Evolutionary conservation across 2,888 invertebrate genomes (phyloP), one percentile per base, ranked within the genome.

Genomic region (Catocala nupta): DNA sequence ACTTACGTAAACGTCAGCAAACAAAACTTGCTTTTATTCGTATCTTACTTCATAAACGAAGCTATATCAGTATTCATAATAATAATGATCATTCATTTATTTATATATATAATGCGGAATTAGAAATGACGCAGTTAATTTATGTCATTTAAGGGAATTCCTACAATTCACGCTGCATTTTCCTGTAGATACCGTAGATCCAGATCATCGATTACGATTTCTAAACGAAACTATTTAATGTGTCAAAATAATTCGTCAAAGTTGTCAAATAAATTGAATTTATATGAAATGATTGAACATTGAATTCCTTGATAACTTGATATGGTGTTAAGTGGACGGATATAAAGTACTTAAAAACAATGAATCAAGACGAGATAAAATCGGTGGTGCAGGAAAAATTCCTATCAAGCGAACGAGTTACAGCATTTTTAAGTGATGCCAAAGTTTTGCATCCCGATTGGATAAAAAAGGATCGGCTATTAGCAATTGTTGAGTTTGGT

Each of bases 341-440:
- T 66, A 68, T 63, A 71, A 64, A 68, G 58, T 54, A 55, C 51
- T 75, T 61, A 81, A 80, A 75, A 78, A 90, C 84, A 84, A 94
- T 94, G 94, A 93, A 93, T 86, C 90, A 92, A 85, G 93, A 93
- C 65, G 93, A 93, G 64, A 90, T 93, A 71, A 91, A 90, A 81
- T 86, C 87, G 55, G 92, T 94, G 70, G 92, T 93, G 63, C 94
- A 94, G 78, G 94, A 94, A 74, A 94, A 94, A 79, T 94, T 94
- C 71, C 85, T 93, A 59, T 90, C 91, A 25, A 94, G 93, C 75
- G 94, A 94, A 77, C 85, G 85, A 65, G 94, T 94, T 25, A 91
- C 93, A 45, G 92, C 93, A 34, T 90, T 94, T 69, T 80, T 94
- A 53, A 89, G 87, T 70, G 93, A 94, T 68, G 93, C 93, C 43